These are phyloP conservation scores for Cryptocephalus moraei DNA, from an alignment of 2,888 invertebrate genomes.

Conservation along the genomic window DNA sequence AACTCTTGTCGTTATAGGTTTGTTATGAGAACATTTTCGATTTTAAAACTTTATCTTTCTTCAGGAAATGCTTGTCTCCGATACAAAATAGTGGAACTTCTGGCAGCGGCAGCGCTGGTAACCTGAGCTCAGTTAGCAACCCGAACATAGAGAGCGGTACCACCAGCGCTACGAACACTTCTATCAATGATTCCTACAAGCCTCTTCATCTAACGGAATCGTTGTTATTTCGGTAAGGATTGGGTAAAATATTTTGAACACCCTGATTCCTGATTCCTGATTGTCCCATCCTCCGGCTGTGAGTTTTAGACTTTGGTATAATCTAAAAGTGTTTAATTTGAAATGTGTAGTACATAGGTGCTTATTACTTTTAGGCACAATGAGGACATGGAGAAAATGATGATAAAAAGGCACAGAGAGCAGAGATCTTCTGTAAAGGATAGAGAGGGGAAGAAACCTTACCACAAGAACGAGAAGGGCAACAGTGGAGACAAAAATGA, in stretches of 20 bases:
- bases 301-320: too few relatives aligned
- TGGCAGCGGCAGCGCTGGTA: conserved; percentile 50
- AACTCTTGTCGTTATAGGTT: too few relatives aligned
- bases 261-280: background rate
- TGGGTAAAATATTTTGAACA: too few relatives aligned
- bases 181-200: conserved; percentile 36
- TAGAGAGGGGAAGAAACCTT: conserved; percentile 31
- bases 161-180: conserved; percentile 39
- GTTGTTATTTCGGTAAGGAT: conserved; percentile 41
- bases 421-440: conserved; percentile 43
- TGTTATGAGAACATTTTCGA: too few relatives aligned
- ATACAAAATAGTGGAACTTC: conserved; percentile 45
- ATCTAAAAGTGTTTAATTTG: too few relatives aligned
- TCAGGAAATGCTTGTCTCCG: conserved; percentile 30
- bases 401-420: conserved; percentile 61
- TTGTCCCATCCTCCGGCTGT: too few relatives aligned
- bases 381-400: conserved; percentile 69
- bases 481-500: conserved; percentile 18
- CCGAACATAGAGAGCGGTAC: conserved; percentile 44
- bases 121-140: conserved; percentile 49
- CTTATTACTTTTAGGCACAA: conserved; percentile 51
- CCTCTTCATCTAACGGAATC: conserved; percentile 50
- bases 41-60: background rate
- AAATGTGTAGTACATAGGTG: background rate
- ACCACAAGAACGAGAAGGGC: conserved; percentile 22